Conservation (phyloP, 2,113 vertebrate species). For the Dolichotis patagonum region DNA sequence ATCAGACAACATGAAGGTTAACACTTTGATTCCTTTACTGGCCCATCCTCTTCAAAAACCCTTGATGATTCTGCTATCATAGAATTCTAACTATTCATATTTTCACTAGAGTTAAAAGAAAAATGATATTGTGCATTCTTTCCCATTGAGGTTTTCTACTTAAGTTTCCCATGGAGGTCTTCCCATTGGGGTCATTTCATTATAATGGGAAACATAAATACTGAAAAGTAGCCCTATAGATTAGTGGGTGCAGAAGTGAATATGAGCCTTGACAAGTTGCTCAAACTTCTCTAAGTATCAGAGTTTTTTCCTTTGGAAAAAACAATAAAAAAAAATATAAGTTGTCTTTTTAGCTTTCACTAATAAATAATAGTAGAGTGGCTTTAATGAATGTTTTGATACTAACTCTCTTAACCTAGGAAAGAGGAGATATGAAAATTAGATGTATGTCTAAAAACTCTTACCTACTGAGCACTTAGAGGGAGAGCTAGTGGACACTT, state of each 20-base stretch:
- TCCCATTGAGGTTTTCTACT: not conserved
- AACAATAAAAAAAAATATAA: not conserved
- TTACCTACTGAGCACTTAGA: not conserved
- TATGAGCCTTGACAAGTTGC: not conserved
- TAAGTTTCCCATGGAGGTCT: not conserved
- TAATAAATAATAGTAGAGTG: not conserved
- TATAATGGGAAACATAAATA: not conserved
- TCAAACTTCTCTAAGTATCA: not conserved
- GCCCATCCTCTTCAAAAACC: not conserved
- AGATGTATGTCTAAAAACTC: not conserved
- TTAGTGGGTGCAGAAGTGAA: not conserved
- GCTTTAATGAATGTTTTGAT: not conserved
- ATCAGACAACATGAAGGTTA: conserved; percentile 1
- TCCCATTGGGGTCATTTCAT: not conserved
- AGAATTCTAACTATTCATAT: not conserved
- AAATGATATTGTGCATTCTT: not conserved
- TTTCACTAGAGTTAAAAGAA: conserved; percentile 51
- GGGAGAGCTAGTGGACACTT: not conserved
- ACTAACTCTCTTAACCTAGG: not conserved
- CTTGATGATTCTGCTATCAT: not conserved
- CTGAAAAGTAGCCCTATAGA: not conserved
- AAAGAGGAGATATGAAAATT: not conserved
- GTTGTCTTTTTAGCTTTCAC: not conserved
- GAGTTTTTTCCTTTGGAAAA: not conserved
- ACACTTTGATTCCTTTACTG: not conserved